A percentile compares a stretch with the other conserved stretches of the same genome.
These are phyloP conservation scores for Anorthoa munda DNA, from an alignment of 2,888 invertebrate species.

Conservation along the genomic window DNA sequence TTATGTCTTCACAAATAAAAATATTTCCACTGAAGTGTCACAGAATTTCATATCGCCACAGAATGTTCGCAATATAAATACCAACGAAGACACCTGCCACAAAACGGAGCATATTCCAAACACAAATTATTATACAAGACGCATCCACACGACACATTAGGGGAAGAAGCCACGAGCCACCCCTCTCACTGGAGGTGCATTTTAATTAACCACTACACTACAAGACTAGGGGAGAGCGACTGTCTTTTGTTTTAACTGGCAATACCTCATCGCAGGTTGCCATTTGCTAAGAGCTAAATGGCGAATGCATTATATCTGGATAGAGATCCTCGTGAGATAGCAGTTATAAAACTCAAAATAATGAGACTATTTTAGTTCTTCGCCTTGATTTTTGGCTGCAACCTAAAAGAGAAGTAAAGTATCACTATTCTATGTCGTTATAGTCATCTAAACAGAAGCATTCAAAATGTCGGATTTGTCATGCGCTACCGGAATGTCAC, in stretches of 20 bases:
- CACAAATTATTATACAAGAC: slow-evolving; percentile 22
- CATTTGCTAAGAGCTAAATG: not conserved
- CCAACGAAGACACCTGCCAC: not conserved
- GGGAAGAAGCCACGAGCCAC: slow-evolving; percentile 30
- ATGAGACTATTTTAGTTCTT: too few relatives aligned
- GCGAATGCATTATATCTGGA: not conserved
- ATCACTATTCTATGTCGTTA: too few relatives aligned
- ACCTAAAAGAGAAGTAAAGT: too few relatives aligned
- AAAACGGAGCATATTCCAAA: not conserved
- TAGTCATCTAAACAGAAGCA: too few relatives aligned
- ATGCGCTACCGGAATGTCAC: too few relatives aligned
- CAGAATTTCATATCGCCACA: not conserved
- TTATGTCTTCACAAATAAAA: not conserved
- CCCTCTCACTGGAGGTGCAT: slow-evolving; percentile 41
- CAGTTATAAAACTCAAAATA: too few relatives aligned
- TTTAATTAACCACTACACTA: slow-evolving; percentile 57
- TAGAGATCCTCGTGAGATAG: too few relatives aligned
- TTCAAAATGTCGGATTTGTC: too few relatives aligned
- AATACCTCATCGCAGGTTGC: not conserved
- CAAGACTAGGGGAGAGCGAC: slow-evolving; percentile 22
- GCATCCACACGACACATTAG: not conserved
- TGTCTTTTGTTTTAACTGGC: slow-evolving; percentile 54
- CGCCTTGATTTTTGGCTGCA: too few relatives aligned
- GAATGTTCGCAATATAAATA: not conserved
- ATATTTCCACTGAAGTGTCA: not conserved